phyloP scores from a whole-genome alignment of 2,113 vertebrate genomes.

The Acanthisitta chloris region DNA sequence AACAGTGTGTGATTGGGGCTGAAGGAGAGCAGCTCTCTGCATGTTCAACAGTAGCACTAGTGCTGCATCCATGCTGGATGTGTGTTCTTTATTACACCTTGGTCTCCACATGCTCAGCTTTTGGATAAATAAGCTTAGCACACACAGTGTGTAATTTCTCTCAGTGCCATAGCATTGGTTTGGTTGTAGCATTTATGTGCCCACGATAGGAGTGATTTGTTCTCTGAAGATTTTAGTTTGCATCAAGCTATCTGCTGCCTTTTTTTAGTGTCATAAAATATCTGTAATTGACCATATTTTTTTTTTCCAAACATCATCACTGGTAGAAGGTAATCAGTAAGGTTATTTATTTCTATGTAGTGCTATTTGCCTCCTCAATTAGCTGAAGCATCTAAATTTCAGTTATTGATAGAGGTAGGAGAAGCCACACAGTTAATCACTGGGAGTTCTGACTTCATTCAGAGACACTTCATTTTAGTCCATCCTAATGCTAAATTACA shows the following conservation, averaged over 20 bases:
- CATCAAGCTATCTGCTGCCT: neutral
- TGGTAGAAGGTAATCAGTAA: neutral
- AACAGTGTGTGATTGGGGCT: neutral
- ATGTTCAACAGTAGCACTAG: neutral
- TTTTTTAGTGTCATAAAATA: neutral
- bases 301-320: neutral
- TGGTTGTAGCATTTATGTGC: neutral
- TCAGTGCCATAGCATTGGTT: neutral
- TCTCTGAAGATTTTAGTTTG: neutral
- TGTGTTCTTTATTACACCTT: neutral
- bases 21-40: neutral
- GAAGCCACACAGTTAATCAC: neutral
- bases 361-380: neutral
- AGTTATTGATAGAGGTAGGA: neutral
- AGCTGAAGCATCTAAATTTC: neutral
- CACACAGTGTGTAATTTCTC: neutral
- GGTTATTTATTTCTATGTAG: neutral
- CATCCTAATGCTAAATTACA: neutral
- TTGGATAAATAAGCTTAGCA: neutral
- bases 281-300: neutral
- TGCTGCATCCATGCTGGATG: neutral
- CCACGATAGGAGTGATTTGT: neutral
- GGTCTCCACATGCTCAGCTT: neutral
- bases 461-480: neutral
- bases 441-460: neutral